A percentile compares a stretch with the other conserved stretches of the same genome.
phyloP scores from a whole-genome alignment of 2,888 invertebrate genomes.

The Cryptosula pallasiana region DNA sequence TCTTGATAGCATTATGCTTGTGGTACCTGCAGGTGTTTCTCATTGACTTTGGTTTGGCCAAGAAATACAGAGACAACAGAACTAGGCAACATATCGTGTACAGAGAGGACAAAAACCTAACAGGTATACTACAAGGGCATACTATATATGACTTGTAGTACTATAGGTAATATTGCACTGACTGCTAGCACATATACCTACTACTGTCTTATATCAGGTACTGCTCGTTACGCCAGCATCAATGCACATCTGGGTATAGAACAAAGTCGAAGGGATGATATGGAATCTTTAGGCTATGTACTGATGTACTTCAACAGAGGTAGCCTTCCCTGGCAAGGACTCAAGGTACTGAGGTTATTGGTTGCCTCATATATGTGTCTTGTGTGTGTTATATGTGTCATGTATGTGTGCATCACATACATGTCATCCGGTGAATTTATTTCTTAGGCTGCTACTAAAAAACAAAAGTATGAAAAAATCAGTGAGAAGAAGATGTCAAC shows the following conservation, averaged over 20 bases:
- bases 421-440: too few species aligned
- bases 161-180: too few species aligned
- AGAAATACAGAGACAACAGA: constrained; percentile 92
- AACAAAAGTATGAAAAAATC: constrained; percentile 98
- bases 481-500: constrained; percentile 99
- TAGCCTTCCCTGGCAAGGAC: constrained; percentile 92
- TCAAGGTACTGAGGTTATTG: too few species aligned
- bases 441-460: constrained; percentile 85
- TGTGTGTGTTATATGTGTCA: too few species aligned
- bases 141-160: too few species aligned
- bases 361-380: too few species aligned
- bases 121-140: too few species aligned
- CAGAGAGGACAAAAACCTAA: constrained; percentile 57
- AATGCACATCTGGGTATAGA: constrained; percentile 99
- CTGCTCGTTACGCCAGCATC: constrained; percentile 85
- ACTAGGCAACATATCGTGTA: constrained; percentile 89
- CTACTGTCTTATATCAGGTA: too few species aligned
- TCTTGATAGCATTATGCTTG: background rate
- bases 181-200: too few species aligned
- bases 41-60: constrained; percentile 98
- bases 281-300: constrained; percentile 98
- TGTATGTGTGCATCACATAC: too few species aligned
- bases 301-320: constrained; percentile 97
- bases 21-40: constrained; percentile 67
- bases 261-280: constrained; percentile 95